Conservation (phyloP, 2,797 vertebrate species). For the Chlorospingus flavigularis region DNA sequence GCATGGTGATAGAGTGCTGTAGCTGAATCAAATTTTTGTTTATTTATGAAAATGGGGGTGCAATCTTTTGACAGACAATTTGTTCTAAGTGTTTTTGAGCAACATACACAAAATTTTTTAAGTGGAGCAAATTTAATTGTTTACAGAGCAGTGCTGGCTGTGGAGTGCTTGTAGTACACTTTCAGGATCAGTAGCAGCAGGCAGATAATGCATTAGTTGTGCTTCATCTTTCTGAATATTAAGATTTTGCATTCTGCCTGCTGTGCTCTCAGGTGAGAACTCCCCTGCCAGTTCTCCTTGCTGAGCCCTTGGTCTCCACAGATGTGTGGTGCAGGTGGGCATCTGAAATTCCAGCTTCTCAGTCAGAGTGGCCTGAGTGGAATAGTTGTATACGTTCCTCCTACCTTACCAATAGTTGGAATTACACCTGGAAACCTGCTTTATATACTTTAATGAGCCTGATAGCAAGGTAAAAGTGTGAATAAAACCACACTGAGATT, state of each 20-base stretch:
- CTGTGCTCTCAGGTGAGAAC: not conserved
- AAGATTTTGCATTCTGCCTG: not conserved
- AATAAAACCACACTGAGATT: not conserved
- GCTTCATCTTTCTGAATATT: not conserved
- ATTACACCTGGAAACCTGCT: not conserved
- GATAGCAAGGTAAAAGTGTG: not conserved
- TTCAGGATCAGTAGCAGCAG: not conserved
- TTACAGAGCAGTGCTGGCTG: not conserved
- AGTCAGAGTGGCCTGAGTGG: not conserved
- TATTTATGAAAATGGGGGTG: not conserved
- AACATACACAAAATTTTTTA: not conserved
- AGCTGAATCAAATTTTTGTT: not conserved
- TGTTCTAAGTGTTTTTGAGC: not conserved
- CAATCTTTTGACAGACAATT: not conserved
- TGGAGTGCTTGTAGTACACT: not conserved
- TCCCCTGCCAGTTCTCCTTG: not conserved
- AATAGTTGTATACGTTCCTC: not conserved
- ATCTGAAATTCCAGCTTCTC: not conserved
- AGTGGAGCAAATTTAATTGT: not conserved
- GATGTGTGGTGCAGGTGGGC: fast-evolving
- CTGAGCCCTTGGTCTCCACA: not conserved
- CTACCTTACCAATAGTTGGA: not conserved
- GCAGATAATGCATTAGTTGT: not conserved
- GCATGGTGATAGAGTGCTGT: not conserved
- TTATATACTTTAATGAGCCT: not conserved